Conservation (phyloP, 2,797 vertebrate genomes). For the Coendou prehensilis region DNA sequence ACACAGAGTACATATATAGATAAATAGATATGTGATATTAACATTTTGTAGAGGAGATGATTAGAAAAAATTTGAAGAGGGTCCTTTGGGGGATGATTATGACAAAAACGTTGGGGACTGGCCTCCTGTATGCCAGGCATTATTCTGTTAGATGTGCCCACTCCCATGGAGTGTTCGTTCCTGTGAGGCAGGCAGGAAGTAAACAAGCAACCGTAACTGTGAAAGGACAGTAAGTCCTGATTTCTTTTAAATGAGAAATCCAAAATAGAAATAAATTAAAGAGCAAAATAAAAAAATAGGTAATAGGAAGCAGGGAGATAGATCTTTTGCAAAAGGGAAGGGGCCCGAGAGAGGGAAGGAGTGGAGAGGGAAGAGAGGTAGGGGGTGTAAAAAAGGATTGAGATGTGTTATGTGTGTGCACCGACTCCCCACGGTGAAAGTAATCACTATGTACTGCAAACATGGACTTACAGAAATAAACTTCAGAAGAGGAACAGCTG, state of each 20-base stretch:
- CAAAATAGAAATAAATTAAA: neutral
- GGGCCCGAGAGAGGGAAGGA: neutral
- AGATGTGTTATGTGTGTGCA: too few relatives aligned
- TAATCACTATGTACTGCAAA: rapidly evolving
- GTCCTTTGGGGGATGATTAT: neutral
- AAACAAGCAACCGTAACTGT: neutral
- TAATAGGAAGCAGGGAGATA: neutral
- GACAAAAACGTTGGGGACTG: neutral
- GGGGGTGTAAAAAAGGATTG: neutral
- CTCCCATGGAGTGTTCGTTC: neutral
- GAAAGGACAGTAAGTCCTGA: neutral
- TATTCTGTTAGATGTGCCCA: neutral
- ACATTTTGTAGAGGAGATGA: neutral
- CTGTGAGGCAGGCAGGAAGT: neutral
- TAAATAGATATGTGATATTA: neutral
- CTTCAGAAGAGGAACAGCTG: neutral
- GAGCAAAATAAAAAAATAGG: neutral
- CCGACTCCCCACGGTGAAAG: neutral
- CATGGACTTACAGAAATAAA: neutral
- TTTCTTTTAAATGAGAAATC: neutral
- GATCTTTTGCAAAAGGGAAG: neutral
- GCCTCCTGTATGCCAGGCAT: neutral
- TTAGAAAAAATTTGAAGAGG: neutral
- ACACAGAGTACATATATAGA: too few relatives aligned
- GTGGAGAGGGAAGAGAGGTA: too few relatives aligned